phyloP scores from a whole-genome alignment of 2,888 invertebrate species.

The Mechanitis messenoides region DNA sequence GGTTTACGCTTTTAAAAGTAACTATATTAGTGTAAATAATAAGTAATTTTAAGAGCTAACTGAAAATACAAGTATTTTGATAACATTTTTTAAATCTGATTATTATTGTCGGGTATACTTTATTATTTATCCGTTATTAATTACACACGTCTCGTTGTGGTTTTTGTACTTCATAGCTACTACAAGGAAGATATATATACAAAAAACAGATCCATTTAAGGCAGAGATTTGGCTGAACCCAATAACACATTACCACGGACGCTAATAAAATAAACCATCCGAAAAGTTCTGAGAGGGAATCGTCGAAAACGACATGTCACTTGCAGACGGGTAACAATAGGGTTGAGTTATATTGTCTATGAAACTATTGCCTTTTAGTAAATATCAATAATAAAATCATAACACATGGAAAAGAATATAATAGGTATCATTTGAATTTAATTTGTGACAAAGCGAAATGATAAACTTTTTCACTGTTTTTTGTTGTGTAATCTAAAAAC shows the following conservation, averaged over 20 bases:
- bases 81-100: no score
- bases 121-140: neutral
- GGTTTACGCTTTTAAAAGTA: no score
- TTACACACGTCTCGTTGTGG: neutral
- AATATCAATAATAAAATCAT: no score
- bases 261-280: constrained; percentile 32
- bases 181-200: neutral
- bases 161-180: neutral
- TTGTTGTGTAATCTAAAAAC: neutral
- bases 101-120: neutral
- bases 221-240: constrained; percentile 13
- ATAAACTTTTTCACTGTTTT: neutral
- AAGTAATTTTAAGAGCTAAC: no score
- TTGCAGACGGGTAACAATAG: constrained; percentile 35
- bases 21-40: no score
- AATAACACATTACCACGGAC: constrained; percentile 23
- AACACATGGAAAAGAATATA: constrained; percentile 1
- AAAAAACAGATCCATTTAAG: constrained; percentile 7
- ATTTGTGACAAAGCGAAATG: no score
- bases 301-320: constrained; percentile 49
- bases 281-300: constrained; percentile 36
- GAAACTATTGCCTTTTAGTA: constrained; percentile 6
- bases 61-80: no score
- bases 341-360: constrained; percentile 20
- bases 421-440: no score